Base-by-base conservation (phyloP, 2,113 vertebrate species). In the Potamarius usumacintae region DNA sequence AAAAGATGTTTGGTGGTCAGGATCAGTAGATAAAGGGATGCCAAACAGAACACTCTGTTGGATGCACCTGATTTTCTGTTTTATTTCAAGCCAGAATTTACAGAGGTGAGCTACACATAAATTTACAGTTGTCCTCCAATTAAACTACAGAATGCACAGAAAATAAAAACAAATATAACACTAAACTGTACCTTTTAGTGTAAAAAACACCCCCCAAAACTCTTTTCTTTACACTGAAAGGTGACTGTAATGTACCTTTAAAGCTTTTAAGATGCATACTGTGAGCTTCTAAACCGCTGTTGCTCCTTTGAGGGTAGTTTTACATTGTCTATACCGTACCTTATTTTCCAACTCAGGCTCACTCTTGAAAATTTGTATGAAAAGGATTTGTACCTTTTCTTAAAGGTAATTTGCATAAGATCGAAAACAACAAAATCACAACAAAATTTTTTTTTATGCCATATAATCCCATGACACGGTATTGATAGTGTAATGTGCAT, bases 1-100 rank as follows among this genome's bases (percentile, higher is more conserved):
- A 69, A 77, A 72, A 79, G 14, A 52, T 52, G 34, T 60, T 87
- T 80, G 63, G 22, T 60, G 80, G 62, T 62, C 42, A 22, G 48
- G 22, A 60, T 82, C 48, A n/a, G 53, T 63, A 79, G 57, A 52
- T 53, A 48, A 76, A 80, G n/a, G 34, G 48, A 80, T 0, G 10
- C 58, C 63, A 65, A 65, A 53, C n/a, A 53, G 58, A 22, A 22
- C 15, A 62, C 8, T 50, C 17, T 78, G 57, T 83, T 30, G 11
- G 34, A 20, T 79, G 20, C 4, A 34, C 48, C 55, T 53, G 57
- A 77, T 77, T 48, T 48, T 6, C 25, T 55, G 15, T 67, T 79
- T 17, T 79, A 62, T 57, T 79, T 86, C 12, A 48, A 63, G 72
- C 42, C 55, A 27, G 34, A 20, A 17, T 62, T 27, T 50, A 1